phyloP scores from a whole-genome alignment of 2,888 invertebrate species.

The Diaphora mendica region DNA sequence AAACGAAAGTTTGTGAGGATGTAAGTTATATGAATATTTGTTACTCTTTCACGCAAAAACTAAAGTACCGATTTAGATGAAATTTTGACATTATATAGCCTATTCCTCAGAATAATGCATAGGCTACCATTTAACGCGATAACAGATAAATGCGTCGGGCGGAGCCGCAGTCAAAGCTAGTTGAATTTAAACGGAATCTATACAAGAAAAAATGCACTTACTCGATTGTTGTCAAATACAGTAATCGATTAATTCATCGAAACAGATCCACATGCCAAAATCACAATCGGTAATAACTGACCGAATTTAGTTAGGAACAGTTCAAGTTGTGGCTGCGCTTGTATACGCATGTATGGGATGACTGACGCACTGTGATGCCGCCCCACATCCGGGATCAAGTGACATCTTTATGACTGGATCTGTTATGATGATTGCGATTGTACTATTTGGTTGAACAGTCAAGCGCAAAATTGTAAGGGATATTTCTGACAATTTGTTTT shows the following conservation, averaged over 20 bases:
- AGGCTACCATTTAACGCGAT: too few relatives aligned
- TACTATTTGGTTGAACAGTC: slow-evolving; percentile 23
- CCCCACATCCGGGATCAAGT: slow-evolving; percentile 70
- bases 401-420: slow-evolving; percentile 75
- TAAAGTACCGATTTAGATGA: too few relatives aligned
- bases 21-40: too few relatives aligned
- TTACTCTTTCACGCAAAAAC: too few relatives aligned
- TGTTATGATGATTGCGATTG: slow-evolving; percentile 42
- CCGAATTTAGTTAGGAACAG: slow-evolving; percentile 23
- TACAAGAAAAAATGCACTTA: background rate
- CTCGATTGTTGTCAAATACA: background rate
- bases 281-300: background rate
- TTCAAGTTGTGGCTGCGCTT: slow-evolving; percentile 29
- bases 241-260: background rate
- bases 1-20: too few relatives aligned
- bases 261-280: background rate
- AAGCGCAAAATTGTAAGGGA: slow-evolving; percentile 1
- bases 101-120: too few relatives aligned
- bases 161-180: too few relatives aligned
- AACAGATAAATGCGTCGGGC: too few relatives aligned
- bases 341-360: slow-evolving; percentile 34
- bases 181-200: background rate
- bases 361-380: slow-evolving; percentile 52
- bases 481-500: background rate
- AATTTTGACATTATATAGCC: too few relatives aligned